Evolutionary conservation across 2,888 invertebrate genomes (phyloP).

Genomic region (Drosophila algonquin): DNA sequence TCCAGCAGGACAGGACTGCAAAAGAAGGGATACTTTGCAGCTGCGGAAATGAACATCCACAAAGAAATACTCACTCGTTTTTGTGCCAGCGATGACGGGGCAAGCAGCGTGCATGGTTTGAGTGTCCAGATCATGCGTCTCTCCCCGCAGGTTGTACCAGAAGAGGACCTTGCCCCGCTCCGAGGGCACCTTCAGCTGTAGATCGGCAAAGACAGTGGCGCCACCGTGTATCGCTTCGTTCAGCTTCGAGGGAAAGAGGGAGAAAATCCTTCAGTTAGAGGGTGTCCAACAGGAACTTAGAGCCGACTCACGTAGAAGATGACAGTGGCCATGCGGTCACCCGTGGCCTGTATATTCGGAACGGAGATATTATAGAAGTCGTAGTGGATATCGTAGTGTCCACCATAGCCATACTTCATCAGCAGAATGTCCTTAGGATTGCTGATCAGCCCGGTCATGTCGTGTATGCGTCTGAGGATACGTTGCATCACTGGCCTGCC

Average conservation of each 20-base stretch:
- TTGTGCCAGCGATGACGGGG: slow-evolving; percentile 21
- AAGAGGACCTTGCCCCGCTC: slow-evolving; percentile 28
- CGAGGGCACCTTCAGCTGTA: slow-evolving; percentile 3
- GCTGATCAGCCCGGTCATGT: slow-evolving; percentile 34
- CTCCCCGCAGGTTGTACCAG: slow-evolving; percentile 33
- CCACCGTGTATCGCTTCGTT: slow-evolving; percentile 32
- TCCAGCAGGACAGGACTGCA: slow-evolving; percentile 29
- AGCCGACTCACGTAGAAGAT: slow-evolving; percentile 51
- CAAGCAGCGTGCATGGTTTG: slow-evolving; percentile 15
- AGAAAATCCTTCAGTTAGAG: not conserved
- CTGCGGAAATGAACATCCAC: not conserved
- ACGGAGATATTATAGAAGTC: slow-evolving; percentile 23
- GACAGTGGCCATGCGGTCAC: slow-evolving; percentile 52
- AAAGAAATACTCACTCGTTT: slow-evolving; percentile 16
- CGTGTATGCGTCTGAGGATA: slow-evolving; percentile 2
- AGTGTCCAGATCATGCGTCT: slow-evolving; percentile 4
- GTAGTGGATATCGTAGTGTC: slow-evolving; percentile 29
- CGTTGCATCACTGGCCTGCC: not conserved
- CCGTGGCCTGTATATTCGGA: rapidly evolving
- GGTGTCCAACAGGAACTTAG: not conserved
- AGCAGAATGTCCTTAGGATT: rapidly evolving
- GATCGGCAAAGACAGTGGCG: slow-evolving; percentile 7
- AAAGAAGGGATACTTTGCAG: not conserved
- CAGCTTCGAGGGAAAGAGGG: slow-evolving; percentile 4
- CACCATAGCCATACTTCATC: slow-evolving; percentile 52